Evolutionary conservation across 2,797 vertebrate genomes (phyloP), one percentile per base, ranked within the genome.

Genomic region (Remorina albescens): DNA sequence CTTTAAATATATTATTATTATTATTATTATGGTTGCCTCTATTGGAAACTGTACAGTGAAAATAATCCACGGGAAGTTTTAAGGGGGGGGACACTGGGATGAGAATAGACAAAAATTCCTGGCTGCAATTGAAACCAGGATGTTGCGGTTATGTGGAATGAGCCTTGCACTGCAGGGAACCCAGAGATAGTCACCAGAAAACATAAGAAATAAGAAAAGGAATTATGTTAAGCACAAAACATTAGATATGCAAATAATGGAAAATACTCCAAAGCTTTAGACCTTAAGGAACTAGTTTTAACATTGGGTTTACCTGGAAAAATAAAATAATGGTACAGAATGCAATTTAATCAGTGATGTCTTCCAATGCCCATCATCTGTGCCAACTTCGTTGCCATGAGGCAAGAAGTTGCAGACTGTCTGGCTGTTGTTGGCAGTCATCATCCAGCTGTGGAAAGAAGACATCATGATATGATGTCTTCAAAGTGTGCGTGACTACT

Each of bases 71-170:
- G 59, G 53, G 41, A 71, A 62, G 32, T 34, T 9, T 12, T 23
- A n/a, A n/a, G 2, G 21, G 21, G 36, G n/a, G 13, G 3, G 30
- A 42, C 5, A 60, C 30, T 4, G 6, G 34, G 25, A 55, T 7
- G 16, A 68, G n/a, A 47, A 15, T 18, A 1, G 5, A 55, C 19
- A 70, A 39, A 55, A 0, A 5, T 44, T 41, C 5, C 21, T 30
- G 16, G 19, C 19, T 41, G 12, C 23, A 53, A 63, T 32, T 49
- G 1, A 71, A 71, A 47, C 21, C 34, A 36, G 44, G 39, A 77
- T 51, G 60, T 23, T 77, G 70, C 0, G 50, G 74, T 74, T 47
- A 68, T 26, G 34, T 34, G 55, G 65, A 60, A 76, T 72, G 57
- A 18, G 7, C 1, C 26, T 41, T 10, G 13, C 9, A 15, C 60